Base-by-base conservation (phyloP, 64 coral and sea anemone species). In the Montipora foliosa region DNA sequence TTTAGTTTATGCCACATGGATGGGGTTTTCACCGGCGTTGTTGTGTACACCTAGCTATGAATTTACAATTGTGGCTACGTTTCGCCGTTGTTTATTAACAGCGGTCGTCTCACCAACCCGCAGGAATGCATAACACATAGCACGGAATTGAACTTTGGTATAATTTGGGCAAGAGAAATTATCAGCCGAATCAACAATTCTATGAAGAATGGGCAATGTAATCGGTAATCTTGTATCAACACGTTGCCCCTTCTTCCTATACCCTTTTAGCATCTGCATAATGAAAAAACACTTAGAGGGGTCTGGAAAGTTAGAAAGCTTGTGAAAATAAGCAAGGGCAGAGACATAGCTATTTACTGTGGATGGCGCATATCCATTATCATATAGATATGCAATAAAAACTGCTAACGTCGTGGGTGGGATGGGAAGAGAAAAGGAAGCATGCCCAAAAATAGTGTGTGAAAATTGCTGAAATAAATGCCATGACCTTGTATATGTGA, bases 81-180 rank as follows among this genome's bases (percentile, higher is more conserved):
- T 22, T 22, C 22, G 22, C 22, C 22, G 22, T 22, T 22, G 22
- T 22, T 22, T 22, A 22, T 22, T 22, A 22, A 22, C 22, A 22
- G 48, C 68, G 15, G 87, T 89, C 44, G 77, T 93, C 67, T 93
- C 91, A 12, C 83, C 84, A 29, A 93, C 71, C 8, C 70, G 13
- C 8, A 89, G 79, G 48, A 94, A 94, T 53, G 85, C 75, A 74
- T 68, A 71, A 75, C 60, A 64, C 60, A 11, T 64, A 15, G 60
- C 22, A 89, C 60, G 9, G 60, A 64, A 64, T 5, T 64, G 60
- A 64, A 64, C 60, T 64, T 64, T 64, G 60, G 60, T 64, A 76
- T 94, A 94, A 77, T 64, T 49, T 25, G 90, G 84, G 57, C 60
- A 21, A 44, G 45, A 58, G 11, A 83, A 83, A 20, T 4, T 59